Evolutionary conservation across 2,797 vertebrate species (phyloP).

Genomic region (Gymnoscopelus microlampas): DNA sequence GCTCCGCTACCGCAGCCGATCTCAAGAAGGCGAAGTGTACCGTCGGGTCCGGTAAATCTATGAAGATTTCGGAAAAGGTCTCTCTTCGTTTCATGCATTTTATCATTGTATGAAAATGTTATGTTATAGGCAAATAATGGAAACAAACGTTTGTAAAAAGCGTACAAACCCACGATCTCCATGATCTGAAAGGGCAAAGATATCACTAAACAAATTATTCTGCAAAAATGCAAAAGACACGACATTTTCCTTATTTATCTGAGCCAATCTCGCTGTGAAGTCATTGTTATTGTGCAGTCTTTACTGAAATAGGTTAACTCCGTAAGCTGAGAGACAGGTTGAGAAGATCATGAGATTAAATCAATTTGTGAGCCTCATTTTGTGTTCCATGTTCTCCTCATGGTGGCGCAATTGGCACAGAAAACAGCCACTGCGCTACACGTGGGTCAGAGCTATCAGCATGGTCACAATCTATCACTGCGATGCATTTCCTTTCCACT

Average conservation of each 20-base stretch:
- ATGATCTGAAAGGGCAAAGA: constrained; percentile 43
- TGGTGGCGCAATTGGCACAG: not conserved
- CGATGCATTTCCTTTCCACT: too few relatives aligned
- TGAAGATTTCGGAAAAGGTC: constrained; percentile 73
- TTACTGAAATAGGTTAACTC: too few relatives aligned
- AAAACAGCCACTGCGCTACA: too few relatives aligned
- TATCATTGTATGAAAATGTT: constrained; percentile 68
- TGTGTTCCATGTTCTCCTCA: constrained; percentile 12
- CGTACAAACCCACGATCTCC: constrained; percentile 51
- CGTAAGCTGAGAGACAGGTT: not conserved
- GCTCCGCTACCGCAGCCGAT: constrained; percentile 79
- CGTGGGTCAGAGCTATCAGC: too few relatives aligned
- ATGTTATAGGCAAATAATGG: constrained; percentile 73
- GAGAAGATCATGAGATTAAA: constrained; percentile 59
- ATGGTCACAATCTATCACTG: too few relatives aligned
- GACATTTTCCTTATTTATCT: constrained; percentile 26
- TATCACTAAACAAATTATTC: constrained; percentile 38
- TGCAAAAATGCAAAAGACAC: constrained; percentile 47
- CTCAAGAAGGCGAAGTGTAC: constrained; percentile 73
- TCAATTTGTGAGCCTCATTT: not conserved
- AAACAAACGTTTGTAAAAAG: constrained; percentile 76
- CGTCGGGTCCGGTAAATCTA: constrained; percentile 53
- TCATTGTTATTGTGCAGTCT: not conserved
- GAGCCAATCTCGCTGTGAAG: not conserved
- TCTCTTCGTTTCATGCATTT: constrained; percentile 72